Conservation (phyloP, 2,113 vertebrate species). For the Raja brachyura region DNA sequence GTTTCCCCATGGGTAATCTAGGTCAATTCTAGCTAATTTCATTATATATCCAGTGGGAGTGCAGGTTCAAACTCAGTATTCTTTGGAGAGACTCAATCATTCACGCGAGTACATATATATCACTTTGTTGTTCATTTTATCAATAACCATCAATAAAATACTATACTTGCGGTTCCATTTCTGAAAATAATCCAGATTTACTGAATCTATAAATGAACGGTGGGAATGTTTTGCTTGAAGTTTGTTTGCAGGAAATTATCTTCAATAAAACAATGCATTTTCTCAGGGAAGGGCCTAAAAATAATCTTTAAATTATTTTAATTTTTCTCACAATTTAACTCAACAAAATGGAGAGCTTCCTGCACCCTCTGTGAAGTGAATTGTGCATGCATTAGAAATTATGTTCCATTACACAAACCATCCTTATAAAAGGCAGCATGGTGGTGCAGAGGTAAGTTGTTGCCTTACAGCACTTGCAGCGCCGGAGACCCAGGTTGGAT, state of each 20-base stretch:
- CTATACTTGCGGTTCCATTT: neutral
- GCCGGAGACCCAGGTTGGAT: too few relatives aligned
- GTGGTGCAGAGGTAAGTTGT: too few relatives aligned
- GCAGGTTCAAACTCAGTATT: neutral
- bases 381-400: too few relatives aligned
- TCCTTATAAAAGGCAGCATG: too few relatives aligned
- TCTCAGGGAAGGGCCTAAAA: too few relatives aligned
- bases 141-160: neutral
- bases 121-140: neutral
- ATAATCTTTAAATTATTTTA: too few relatives aligned
- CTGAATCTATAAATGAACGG: neutral
- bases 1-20: neutral
- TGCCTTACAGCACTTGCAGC: too few relatives aligned
- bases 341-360: too few relatives aligned
- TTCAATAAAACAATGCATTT: too few relatives aligned
- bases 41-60: constrained; percentile 3
- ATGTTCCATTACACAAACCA: too few relatives aligned
- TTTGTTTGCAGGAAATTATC: neutral
- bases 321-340: too few relatives aligned
- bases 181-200: neutral
- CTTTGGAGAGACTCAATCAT: constrained; percentile 6
- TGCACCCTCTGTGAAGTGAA: too few relatives aligned
- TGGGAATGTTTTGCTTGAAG: neutral
- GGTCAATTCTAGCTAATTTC: constrained; percentile 20
- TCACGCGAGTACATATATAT: neutral